Evolutionary conservation across 2,888 invertebrate genomes (phyloP), one percentile per base, ranked within the genome.

Genomic region (Strigamia transsilvanica): DNA sequence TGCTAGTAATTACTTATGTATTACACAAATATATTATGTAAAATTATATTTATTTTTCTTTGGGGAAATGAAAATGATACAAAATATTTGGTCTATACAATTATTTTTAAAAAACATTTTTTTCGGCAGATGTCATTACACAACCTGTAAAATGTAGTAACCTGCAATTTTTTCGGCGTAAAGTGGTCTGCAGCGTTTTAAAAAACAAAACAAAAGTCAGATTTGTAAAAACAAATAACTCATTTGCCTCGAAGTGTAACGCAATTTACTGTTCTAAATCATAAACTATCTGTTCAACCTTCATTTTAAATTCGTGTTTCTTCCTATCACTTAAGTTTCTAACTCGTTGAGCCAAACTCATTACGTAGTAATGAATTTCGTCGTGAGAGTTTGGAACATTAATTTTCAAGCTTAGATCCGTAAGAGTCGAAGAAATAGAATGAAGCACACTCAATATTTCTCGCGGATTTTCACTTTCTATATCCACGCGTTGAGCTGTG

Each of bases 341-440:
- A n/a, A 73, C 27, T n/a, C 73, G 27, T 13, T 73, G 73, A 73
- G 73, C 73, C n/a, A 73, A 73, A 73, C 73, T 73, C 73, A 73
- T 27, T 27, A 32, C 73, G 15, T 73, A 73, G 32, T 73, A 73
- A 27, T 73, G 73, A 9, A 32, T n/a, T 73, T 73, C 73, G 32
- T 73, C 73, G 9, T 73, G 27, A n/a, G 27, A 1, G 10, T 27
- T 2, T 27, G 12, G 32, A 27, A 32, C 13, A 12, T 32, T 10
- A 73, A 73, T 13, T 73, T 73, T 73, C 6, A 27, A 9, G 15
- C 15, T 73, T 1, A 73, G 73, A 15, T 12, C 10, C 23, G 73
- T 27, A 7, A 73, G 27, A 73, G 13, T 73, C 6, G 27, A n/a
- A 15, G 23, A 23, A 32, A 73, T 73, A 2, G 27, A 73, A 23